A percentile compares a stretch with the other conserved stretches of the same genome.
Conservation (phyloP, 2,113 vertebrate species). For the Platichthys stellatus region DNA sequence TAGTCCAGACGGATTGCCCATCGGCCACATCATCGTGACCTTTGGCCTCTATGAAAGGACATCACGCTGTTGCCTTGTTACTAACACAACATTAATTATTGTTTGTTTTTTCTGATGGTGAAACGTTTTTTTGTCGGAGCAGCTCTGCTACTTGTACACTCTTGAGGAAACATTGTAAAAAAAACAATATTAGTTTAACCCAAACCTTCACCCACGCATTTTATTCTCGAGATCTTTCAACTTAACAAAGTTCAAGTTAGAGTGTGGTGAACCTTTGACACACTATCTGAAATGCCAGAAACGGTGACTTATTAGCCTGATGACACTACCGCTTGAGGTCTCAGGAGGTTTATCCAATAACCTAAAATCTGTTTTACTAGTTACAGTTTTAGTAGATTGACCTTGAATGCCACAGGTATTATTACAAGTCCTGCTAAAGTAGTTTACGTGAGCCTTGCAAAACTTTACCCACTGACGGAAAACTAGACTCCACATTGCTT, state of each 20-base stretch:
- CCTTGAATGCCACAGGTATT: slow-evolving; percentile 38
- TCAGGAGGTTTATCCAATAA: slow-evolving; percentile 49
- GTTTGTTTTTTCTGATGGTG: background rate
- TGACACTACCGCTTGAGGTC: slow-evolving; percentile 19
- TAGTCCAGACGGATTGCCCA: background rate
- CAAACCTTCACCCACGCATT: background rate
- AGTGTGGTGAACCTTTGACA: background rate
- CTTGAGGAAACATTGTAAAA: too few relatives aligned
- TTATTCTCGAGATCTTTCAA: background rate
- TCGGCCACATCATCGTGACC: slow-evolving; percentile 23
- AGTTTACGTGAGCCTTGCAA: slow-evolving; percentile 24
- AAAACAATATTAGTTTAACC: too few relatives aligned
- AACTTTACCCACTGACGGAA: background rate
- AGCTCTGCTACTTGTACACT: too few relatives aligned
- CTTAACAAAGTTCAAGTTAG: background rate
- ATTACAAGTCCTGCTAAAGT: slow-evolving; percentile 42
- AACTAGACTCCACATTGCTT: background rate
- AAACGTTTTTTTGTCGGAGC: too few relatives aligned
- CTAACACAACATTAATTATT: background rate
- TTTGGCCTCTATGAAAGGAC: background rate
- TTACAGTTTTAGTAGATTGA: slow-evolving; percentile 50
- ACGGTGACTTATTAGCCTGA: slow-evolving; percentile 48
- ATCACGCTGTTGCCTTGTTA: background rate
- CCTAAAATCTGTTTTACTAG: slow-evolving; percentile 49
- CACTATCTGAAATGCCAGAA: slow-evolving; percentile 20